Percentiles rank a stretch among this genome's conserved stretches.
These are phyloP conservation scores for Harpalus rufipes DNA, from an alignment of 2,888 invertebrate genomes.

Conservation along the genomic window DNA sequence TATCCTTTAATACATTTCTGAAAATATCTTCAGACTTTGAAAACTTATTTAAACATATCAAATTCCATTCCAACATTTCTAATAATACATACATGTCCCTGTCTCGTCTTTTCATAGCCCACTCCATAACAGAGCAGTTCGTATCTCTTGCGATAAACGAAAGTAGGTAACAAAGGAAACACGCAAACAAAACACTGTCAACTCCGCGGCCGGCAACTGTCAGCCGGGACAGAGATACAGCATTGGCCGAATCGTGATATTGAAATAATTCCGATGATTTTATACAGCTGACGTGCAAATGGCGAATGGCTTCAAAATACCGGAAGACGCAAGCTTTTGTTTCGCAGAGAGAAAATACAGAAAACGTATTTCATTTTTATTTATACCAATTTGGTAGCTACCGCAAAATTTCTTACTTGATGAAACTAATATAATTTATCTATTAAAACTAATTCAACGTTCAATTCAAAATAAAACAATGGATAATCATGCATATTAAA, in stretches of 20 bases:
- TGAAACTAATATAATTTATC: no score
- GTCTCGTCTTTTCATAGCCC: background rate
- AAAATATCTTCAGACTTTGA: background rate
- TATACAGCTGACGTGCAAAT: background rate
- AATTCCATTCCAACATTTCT: slow-evolving; percentile 4
- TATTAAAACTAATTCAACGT: no score
- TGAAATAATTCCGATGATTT: background rate
- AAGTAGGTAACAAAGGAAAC: slow-evolving; percentile 42
- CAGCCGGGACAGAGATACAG: background rate
- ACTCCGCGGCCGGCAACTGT: background rate
- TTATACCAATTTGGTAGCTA: background rate
- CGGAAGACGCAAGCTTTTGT: background rate
- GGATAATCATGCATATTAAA: no score
- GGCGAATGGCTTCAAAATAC: background rate
- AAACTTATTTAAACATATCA: slow-evolving; percentile 7
- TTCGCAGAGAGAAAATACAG: background rate
- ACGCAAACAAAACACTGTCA: slow-evolving; percentile 43
- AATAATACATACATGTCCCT: background rate
- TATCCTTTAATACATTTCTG: background rate
- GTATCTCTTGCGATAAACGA: slow-evolving; percentile 18
- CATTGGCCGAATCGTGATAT: background rate
- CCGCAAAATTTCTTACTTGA: background rate
- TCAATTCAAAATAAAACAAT: no score
- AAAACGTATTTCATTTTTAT: background rate
- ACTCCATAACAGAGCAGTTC: background rate